Evolutionary conservation across 2,888 invertebrate species (phyloP), one percentile per base, ranked within the genome.

Genomic region (Ormia ochracea): DNA sequence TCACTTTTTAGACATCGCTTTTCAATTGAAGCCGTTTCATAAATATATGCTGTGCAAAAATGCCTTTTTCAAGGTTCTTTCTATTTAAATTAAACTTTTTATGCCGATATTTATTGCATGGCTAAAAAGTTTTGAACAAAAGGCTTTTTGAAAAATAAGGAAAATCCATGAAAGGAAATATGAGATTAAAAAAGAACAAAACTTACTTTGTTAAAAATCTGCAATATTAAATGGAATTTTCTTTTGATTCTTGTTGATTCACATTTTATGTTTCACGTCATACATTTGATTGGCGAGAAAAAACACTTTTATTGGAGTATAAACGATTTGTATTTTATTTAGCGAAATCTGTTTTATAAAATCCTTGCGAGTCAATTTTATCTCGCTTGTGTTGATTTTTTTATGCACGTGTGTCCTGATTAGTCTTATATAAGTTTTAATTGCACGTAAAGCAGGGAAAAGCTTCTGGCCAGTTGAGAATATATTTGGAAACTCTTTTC

Each of bases 221-320:
- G 14, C 41, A 52, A 12, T 21, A 52, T 23, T 19, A 19, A 38
- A 48, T 43, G 9, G 56, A 36, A 21, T 28, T 28, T 50, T 50
- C 6, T 31, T 33, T 38, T 56, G 14, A 28, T 65, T 28, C 14
- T 10, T 48, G 5, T 19, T 56, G 58, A 26, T 66, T 61, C 17
- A 58, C 31, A 28, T 69, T 76, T 48, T 54, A 41, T 69, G 14
- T 36, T 36, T 6, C 23, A 23, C 6, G 21, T 17, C 52, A 38
- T n/a, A 38, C n/a, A 36, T 69, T 69, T 69, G n/a, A 58, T 28
- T 28, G 12, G 43, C 17, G 33, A 23, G 19, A 38, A 63, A n/a
- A n/a, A n/a, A n/a, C n/a, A 50, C 26, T 50, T 10, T 65, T 70
- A 77, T 77, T 65, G 65, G 77, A 33, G 77, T 65, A 65, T 58